Base-by-base conservation (phyloP, 2,888 invertebrate genomes). In the Dryobota labecula region DNA sequence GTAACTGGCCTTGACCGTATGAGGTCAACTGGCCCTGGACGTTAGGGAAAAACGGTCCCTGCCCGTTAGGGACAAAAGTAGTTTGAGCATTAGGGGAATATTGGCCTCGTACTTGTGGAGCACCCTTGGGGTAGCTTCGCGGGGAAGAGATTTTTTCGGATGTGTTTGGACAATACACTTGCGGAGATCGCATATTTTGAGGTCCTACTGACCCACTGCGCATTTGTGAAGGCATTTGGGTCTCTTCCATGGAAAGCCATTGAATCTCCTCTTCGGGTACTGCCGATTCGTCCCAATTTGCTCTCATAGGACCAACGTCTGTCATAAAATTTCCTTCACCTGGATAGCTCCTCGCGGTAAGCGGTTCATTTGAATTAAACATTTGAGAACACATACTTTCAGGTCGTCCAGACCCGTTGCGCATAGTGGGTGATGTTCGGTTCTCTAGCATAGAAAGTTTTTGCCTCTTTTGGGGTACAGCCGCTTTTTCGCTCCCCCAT, bases 231-330 rank as follows among this genome's bases (percentile, higher is more conserved):
- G 78, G 76, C 1, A 36, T 8, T 65, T 54, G 54, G 6, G 76
- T 75, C 7, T 43, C 24, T 27, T 85, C 69, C 45, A 83, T 58
- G n/a, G 84, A 77, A 13, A 61, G 9, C 81, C 82, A 79, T 72
- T 72, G 60, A 11, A 27, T 56, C 13, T 73, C 27, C 1, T 63
- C 71, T 43, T 61, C 47, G 9, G 51, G 15, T 38, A 36, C 36
- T 18, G 79, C 15, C 6, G 18, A 24, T 45, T 61, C 49, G 9
- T 18, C 15, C 71, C 76, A 65, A 30, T 36, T 30, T 11, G 2
- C 5, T 18, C 11, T 24, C 20, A 27, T 45, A 30, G 73, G 51
- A 8, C 33, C 58, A 61, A n/a, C 41, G 5, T 36, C 24, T 30
- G 57, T 13, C 4, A 24, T 18, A 18, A 66, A 51, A 70, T 80